phyloP scores from a whole-genome alignment of 2,113 vertebrate species.

The Barbus barbus region DNA sequence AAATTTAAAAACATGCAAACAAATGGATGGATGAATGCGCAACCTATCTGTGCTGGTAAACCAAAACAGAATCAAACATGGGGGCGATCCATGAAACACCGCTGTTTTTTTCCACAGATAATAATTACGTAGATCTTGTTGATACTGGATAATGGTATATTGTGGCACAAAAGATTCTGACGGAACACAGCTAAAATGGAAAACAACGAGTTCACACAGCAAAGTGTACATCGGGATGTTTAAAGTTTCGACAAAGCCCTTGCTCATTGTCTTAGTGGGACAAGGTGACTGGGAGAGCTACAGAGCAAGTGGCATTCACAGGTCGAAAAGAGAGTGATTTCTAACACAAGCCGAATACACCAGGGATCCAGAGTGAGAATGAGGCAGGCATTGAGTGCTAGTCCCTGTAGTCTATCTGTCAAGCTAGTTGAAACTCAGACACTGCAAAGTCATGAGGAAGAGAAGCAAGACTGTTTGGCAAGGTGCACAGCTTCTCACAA shows the following conservation, averaged over 20 bases:
- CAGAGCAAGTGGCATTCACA: conserved; percentile 28
- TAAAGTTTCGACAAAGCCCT: conserved; percentile 1
- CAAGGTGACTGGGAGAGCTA: conserved; percentile 13
- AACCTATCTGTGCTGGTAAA: neutral
- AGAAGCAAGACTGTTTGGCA: neutral
- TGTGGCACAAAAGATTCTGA: neutral
- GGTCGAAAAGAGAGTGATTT: conserved; percentile 19
- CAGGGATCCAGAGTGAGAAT: conserved; percentile 7
- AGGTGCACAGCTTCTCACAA: neutral
- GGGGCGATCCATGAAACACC: no score
- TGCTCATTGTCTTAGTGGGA: conserved; percentile 5
- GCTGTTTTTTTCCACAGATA: no score
- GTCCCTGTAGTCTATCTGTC: conserved; percentile 34
- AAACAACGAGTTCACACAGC: neutral
- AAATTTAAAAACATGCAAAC: neutral
- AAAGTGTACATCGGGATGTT: neutral
- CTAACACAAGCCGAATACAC: conserved; percentile 23
- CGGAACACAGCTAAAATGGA: no score
- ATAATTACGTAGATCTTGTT: neutral
- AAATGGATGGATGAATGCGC: neutral
- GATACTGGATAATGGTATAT: neutral
- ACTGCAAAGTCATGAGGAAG: conserved; percentile 18
- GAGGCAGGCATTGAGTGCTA: conserved; percentile 26
- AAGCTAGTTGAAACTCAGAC: conserved; percentile 26
- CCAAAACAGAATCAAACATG: no score